phyloP scores from a whole-genome alignment of 2,888 invertebrate genomes.

The Orthosia incerta region DNA sequence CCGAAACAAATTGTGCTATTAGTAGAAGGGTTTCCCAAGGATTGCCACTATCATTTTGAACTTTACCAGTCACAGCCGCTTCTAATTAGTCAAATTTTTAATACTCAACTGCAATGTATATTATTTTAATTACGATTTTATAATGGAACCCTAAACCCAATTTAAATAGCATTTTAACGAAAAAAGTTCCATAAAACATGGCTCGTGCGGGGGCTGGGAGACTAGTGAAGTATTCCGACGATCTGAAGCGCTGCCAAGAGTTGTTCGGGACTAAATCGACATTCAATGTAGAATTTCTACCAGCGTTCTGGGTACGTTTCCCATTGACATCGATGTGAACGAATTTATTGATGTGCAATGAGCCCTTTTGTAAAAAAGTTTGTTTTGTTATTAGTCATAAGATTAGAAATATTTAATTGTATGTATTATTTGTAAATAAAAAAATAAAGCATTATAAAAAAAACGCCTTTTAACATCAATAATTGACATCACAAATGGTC shows the following conservation, averaged over 20 bases:
- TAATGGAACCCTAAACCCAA: slow-evolving; percentile 35
- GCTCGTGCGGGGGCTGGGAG: slow-evolving; percentile 42
- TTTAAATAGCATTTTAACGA: slow-evolving; percentile 48
- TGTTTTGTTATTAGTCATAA: too few species aligned
- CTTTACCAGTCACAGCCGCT: background rate
- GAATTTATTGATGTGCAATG: too few species aligned
- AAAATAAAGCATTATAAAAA: too few species aligned
- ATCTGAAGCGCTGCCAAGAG: slow-evolving; percentile 65
- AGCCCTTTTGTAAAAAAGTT: too few species aligned
- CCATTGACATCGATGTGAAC: too few species aligned
- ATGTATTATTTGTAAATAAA: too few species aligned
- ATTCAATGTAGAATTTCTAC: too few species aligned
- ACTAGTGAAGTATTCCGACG: slow-evolving; percentile 50
- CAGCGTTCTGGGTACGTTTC: too few species aligned
- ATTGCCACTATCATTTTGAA: background rate
- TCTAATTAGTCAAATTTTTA: background rate
- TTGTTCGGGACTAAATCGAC: slow-evolving; percentile 49
- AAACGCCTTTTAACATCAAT: too few species aligned
- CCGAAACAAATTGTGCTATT: background rate
- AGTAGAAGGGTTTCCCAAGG: background rate
- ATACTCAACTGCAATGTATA: too few species aligned
- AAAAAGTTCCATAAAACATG: slow-evolving; percentile 51
- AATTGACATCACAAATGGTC: too few species aligned
- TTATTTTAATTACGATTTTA: background rate
- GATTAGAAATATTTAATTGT: too few species aligned